Evolutionary conservation across 2,888 invertebrate genomes (phyloP).

Genomic region (Phymatocera aterrima): DNA sequence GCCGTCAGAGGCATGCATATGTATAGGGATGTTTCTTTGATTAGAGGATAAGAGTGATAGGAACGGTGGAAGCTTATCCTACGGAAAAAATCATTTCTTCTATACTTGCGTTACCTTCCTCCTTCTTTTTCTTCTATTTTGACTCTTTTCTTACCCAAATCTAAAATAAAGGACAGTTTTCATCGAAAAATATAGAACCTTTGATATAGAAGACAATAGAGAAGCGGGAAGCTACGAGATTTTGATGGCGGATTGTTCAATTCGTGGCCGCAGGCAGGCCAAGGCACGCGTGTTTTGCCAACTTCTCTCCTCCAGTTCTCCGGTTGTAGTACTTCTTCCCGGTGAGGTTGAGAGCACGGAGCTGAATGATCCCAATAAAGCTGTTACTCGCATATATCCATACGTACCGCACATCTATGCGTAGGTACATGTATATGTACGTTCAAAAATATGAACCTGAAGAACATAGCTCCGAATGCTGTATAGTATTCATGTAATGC

Average conservation of each 20-base stretch:
- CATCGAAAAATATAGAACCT: too few species aligned
- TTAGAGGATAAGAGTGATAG: too few species aligned
- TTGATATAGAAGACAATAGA: too few species aligned
- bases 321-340: not conserved
- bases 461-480: slow-evolving; percentile 15
- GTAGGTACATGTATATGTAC: not conserved
- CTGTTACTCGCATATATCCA: slow-evolving; percentile 20
- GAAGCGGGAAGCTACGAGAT: not conserved
- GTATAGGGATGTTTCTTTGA: slow-evolving; percentile 50
- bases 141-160: too few species aligned
- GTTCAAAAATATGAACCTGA: not conserved
- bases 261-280: not conserved
- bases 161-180: too few species aligned
- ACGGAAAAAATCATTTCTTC: too few species aligned
- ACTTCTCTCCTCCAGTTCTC: not conserved
- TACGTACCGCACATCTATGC: not conserved
- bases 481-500: slow-evolving; percentile 30
- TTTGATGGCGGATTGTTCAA: not conserved
- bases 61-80: too few species aligned
- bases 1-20: too few species aligned
- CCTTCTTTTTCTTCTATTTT: too few species aligned
- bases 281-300: not conserved
- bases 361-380: slow-evolving; percentile 41
- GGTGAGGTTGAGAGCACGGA: slow-evolving; percentile 23
- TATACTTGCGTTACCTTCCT: not conserved